Evolutionary conservation across 1,140 invertebrate species (phyloP).

Genomic region (Neodiprion pinetum): DNA sequence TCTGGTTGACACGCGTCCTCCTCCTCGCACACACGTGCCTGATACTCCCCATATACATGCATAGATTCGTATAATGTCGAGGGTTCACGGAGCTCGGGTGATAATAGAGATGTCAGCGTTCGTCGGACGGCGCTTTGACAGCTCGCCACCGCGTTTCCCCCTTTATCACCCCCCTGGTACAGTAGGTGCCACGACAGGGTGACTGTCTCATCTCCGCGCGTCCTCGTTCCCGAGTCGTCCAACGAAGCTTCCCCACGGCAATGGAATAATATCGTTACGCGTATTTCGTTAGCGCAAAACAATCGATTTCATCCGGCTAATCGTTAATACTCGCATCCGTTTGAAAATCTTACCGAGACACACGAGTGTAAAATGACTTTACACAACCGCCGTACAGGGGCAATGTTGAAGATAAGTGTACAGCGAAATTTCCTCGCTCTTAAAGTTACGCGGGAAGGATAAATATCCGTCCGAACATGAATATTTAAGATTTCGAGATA

Average conservation of each 20-base stretch:
- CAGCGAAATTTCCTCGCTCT: no score
- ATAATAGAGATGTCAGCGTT: constrained; percentile 63
- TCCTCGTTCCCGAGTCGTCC: no score
- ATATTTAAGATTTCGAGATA: constrained; percentile 59
- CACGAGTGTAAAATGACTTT: no score
- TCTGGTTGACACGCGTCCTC: constrained; percentile 54
- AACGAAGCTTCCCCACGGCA: no score
- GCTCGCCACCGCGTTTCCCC: constrained; percentile 38
- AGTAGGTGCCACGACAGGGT: no score
- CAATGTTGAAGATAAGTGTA: background rate
- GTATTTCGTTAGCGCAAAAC: no score
- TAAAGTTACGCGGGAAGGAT: background rate
- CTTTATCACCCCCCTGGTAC: background rate
- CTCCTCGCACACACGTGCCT: constrained; percentile 22
- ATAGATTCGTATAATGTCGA: constrained; percentile 15
- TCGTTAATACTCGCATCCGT: background rate
- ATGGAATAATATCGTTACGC: no score
- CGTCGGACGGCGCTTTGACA: constrained; percentile 55
- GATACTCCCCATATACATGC: constrained; percentile 20
- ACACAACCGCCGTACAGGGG: no score
- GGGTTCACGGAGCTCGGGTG: constrained; percentile 39
- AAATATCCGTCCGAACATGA: constrained; percentile 22
- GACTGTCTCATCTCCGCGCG: no score
- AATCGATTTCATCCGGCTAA: no score
- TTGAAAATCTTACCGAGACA: background rate